phyloP scores from a whole-genome alignment of 1,140 invertebrate species.

The Drosophila tropicalis region DNA sequence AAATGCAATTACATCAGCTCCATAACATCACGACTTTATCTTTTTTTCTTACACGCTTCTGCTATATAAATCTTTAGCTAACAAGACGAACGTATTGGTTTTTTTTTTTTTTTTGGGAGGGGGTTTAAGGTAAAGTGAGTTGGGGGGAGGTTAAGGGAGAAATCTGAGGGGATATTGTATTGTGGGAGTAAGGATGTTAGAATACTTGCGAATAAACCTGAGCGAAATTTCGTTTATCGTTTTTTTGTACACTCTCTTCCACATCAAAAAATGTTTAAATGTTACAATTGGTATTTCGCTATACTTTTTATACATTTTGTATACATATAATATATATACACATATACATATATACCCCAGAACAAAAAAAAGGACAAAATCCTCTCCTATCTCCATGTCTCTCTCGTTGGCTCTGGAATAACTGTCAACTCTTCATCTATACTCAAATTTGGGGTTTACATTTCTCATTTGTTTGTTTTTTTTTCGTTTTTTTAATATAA shows the following conservation, averaged over 20 bases:
- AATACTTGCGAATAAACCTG: conserved; percentile 70
- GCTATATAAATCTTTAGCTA: conserved; percentile 49
- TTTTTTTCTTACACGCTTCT: conserved; percentile 13
- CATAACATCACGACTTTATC: conserved; percentile 22
- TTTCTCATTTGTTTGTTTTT: background rate
- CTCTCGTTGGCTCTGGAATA: background rate
- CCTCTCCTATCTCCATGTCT: background rate
- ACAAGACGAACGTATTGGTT: conserved; percentile 38
- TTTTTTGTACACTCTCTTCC: conserved; percentile 22
- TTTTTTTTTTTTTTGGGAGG: conserved; percentile 8
- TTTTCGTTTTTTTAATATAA: conserved; percentile 4
- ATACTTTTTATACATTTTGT: conserved; percentile 41
- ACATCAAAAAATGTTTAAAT: conserved; percentile 15
- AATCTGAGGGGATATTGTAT: background rate
- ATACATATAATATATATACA: conserved; percentile 3
- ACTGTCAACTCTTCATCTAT: conserved; percentile 25
- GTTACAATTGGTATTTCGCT: conserved; percentile 24
- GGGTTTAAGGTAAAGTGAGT: no score
- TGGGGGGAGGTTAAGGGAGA: background rate
- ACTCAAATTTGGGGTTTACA: conserved; percentile 1
- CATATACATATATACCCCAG: background rate
- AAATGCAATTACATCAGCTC: conserved; percentile 69
- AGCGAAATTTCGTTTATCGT: conserved; percentile 73
- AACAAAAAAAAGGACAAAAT: background rate
- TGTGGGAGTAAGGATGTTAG: background rate